Base-by-base conservation (phyloP, 2,113 vertebrate species). In the Vireo altiloquus region DNA sequence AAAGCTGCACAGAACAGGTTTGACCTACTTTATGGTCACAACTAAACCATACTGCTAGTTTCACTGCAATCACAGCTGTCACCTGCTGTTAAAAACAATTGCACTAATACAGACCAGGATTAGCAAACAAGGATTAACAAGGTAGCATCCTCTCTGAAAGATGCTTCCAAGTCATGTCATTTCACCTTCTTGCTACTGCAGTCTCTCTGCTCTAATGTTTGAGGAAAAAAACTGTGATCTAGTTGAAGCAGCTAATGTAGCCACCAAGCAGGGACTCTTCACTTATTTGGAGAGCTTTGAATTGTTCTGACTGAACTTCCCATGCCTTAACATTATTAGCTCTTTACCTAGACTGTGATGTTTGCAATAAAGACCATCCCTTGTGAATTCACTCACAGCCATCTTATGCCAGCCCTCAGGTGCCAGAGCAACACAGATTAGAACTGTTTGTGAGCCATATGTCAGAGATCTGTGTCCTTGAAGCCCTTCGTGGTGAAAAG, bases 81-180 rank as follows among this genome's bases (percentile, higher is more conserved):
- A 96, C 82, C 85, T 94, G 79, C 50, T 87, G 59, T 88, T 92
- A 83, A 88, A 65, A 87, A 79, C 63, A 91, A 85, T 3, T 90
- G 79, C 49, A 40, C 68, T 90, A 88, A 95, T 60, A 56, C 10
- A 0, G 46, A 44, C 2, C 0, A 81, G 75, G 85, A 95, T 86
- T 90, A 93, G 82, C 70, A 80, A 53, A 50, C 24, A 52, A 40
- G 76, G 90, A 96, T 95, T 93, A 93, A 74, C 54, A 70, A 88
- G 75, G 84, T 35, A 82, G 63, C 54, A 80, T 82, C 42, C 66
- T 59, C 65, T 59, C 60, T 40, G 60, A 70, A 90, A 81, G 93
- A 81, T 49, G 46, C 31, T 91, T 84, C 85, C 68, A 82, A 87
- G 87, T 69, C 54, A 80, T 33, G 31, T 10, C 77, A 52, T 70